Evolutionary conservation across 2,113 vertebrate species (phyloP).

Genomic region (Oxygymnocypris stewartii): DNA sequence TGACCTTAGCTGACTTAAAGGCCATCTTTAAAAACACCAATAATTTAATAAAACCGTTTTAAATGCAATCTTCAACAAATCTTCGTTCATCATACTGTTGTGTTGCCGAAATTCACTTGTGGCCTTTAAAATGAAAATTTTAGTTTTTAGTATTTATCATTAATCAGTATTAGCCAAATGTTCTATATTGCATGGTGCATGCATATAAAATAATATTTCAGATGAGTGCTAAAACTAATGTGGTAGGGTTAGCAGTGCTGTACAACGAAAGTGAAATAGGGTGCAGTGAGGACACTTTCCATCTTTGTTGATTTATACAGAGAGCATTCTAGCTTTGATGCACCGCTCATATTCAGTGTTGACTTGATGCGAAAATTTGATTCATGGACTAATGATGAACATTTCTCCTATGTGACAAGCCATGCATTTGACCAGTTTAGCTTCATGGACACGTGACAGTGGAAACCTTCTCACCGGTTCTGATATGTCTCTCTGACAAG

Average conservation of each 20-base stretch:
- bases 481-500: slow-evolving; percentile 5
- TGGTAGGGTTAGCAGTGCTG: neutral
- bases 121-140: neutral
- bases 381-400: neutral
- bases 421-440: neutral
- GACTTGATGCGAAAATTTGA: neutral
- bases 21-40: too few relatives aligned
- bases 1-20: neutral
- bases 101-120: neutral
- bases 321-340: neutral
- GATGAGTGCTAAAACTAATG: neutral
- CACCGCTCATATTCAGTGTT: neutral
- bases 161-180: neutral
- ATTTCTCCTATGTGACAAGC: neutral
- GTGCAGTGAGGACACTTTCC: neutral
- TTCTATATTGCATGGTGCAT: neutral
- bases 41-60: too few relatives aligned
- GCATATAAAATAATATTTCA: neutral
- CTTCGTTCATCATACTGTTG: neutral
- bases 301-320: neutral
- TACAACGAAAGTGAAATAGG: neutral
- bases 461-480: neutral
- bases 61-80: too few relatives aligned
- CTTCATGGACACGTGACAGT: neutral
- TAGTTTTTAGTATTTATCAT: neutral